Evolutionary conservation across 2,113 vertebrate species (phyloP), one percentile per base, ranked within the genome.

Genomic region (Willisornis vidua): DNA sequence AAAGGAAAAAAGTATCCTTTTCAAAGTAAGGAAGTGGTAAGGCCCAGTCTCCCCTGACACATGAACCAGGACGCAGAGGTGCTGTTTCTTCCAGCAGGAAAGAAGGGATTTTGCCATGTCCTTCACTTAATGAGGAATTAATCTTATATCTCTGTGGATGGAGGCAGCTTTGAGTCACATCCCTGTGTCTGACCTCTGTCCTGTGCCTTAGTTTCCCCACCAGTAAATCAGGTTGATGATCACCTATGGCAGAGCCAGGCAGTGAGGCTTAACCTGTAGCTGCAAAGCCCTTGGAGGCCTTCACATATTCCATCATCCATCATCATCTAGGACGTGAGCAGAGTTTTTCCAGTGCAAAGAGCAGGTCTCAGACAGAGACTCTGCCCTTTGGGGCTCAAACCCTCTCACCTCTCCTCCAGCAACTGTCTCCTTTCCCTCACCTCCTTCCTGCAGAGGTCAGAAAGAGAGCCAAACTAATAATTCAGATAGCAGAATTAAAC

Each of bases 401-500:
- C 45, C 48, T 66, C 54, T 82, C 71, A 18, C n/a, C 61, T 94
- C 85, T 57, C 48, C 66, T 66, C 39, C 48, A 82, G 77, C 61
- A 87, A 35, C 39, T 25, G 45, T 31, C 68, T 94, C 61, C 76
- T 77, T 89, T 55, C 61, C 81, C 77, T 80, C 77, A 12, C 19
- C 82, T 63, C 87, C 70, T 90, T 96, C 96, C 82, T 94, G 65
- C 83, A 52, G 52, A 63, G 58, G 66, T 67, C 93, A 93, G 91
- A 95, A 83, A 68, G 20, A 5, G 88, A 93, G 94, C 71, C 90
- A 96, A 93, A 62, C 51, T 95, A 95, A 94, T 96, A 95, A 97
- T 90, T 74, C 87, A 85, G 97, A 93, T 95, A 91, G 92, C 92
- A 94, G 96, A 97, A 97, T 96, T 97, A 97, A 96, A 95, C 76